Evolutionary conservation across 2,113 vertebrate species (phyloP).

Genomic region (Manacus vitellinus): DNA sequence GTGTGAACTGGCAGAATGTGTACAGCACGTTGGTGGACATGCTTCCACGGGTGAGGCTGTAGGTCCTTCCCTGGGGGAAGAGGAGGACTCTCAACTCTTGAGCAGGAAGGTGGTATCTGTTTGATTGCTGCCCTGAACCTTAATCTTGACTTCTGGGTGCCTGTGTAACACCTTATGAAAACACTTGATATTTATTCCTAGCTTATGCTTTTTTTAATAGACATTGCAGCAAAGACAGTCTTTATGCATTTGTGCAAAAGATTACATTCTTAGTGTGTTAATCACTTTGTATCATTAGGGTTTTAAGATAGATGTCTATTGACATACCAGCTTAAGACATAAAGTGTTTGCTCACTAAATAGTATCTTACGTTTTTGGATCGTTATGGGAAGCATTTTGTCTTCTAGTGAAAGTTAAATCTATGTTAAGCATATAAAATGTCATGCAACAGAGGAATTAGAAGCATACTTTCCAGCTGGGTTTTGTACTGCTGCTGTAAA

Average conservation of each 20-base stretch:
- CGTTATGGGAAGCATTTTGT: neutral
- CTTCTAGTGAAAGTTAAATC: neutral
- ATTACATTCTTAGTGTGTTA: neutral
- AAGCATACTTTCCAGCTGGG: neutral
- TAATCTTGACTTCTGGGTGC: neutral
- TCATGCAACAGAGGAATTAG: neutral
- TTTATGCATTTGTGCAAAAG: neutral
- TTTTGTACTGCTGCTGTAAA: neutral
- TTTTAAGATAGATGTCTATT: neutral
- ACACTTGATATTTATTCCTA: neutral
- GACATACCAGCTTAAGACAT: neutral
- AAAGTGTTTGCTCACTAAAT: neutral
- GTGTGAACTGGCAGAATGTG: neutral
- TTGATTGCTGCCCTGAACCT: neutral
- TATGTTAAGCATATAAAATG: neutral
- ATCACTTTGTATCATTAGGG: neutral
- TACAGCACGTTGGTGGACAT: fast-evolving
- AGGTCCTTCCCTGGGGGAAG: neutral
- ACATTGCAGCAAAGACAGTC: neutral
- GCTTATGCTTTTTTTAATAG: neutral
- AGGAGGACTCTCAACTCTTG: neutral
- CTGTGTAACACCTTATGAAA: neutral
- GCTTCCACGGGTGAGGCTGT: neutral
- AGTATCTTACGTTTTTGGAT: neutral
- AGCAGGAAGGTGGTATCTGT: neutral